phyloP scores from a whole-genome alignment of 2,888 invertebrate species.

The Ophion ventricosus region DNA sequence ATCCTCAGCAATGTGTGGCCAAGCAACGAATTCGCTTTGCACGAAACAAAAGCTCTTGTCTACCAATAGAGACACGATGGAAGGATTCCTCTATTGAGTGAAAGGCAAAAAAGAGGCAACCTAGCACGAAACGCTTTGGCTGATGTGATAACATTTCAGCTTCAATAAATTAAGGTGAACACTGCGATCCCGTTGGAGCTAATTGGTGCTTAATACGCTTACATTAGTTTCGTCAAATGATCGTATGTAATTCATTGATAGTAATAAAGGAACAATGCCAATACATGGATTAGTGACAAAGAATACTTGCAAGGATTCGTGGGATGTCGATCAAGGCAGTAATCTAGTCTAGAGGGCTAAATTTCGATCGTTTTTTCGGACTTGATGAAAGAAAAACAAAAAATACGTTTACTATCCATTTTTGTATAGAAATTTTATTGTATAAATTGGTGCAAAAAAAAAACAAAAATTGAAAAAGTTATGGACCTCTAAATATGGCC shows the following conservation, averaged over 20 bases:
- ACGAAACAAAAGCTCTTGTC: conserved; percentile 24
- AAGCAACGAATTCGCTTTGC: conserved; percentile 28
- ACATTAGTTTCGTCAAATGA: neutral
- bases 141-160: conserved; percentile 28
- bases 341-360: too few relatives aligned
- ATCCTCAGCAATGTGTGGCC: conserved; percentile 15
- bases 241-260: neutral
- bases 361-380: too few relatives aligned
- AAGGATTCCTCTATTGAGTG: conserved; percentile 5
- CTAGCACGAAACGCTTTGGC: conserved; percentile 35
- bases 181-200: neutral
- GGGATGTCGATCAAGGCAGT: too few relatives aligned
- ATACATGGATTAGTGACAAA: neutral
- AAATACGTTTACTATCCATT: too few relatives aligned
- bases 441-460: too few relatives aligned
- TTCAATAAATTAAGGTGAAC: conserved; percentile 24
- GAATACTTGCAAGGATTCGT: neutral
- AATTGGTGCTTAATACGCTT: neutral
- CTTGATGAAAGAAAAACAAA: too few relatives aligned
- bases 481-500: too few relatives aligned
- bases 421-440: too few relatives aligned
- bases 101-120: conserved; percentile 4
- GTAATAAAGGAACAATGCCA: neutral
- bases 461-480: too few relatives aligned
- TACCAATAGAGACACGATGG: neutral